Evolutionary conservation across 1,140 invertebrate genomes (phyloP).

Genomic region (Melitaea cinxia): DNA sequence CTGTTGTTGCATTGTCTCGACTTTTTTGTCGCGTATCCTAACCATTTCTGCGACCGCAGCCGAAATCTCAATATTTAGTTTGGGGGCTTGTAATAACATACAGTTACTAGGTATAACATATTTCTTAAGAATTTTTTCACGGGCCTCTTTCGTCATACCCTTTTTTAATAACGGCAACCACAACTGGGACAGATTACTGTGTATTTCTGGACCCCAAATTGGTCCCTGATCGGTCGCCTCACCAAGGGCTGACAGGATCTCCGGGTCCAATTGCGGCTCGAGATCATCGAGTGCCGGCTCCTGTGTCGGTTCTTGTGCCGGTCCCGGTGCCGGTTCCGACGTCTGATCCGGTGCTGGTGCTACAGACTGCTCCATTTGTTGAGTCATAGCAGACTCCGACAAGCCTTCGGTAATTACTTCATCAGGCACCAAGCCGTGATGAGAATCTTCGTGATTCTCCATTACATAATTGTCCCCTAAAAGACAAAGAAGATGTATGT

Average conservation of each 20-base stretch:
- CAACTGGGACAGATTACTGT: slow-evolving; percentile 24
- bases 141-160: slow-evolving; percentile 7
- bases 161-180: slow-evolving; percentile 38
- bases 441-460: no score
- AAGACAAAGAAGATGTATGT: no score
- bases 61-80: background rate
- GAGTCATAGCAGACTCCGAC: no score
- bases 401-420: no score
- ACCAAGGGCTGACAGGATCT: background rate
- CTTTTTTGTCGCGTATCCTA: slow-evolving; percentile 30
- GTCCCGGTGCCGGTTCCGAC: no score
- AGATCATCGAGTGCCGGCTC: no score
- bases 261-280: background rate
- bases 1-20: slow-evolving; percentile 31
- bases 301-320: no score
- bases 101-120: background rate
- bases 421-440: no score
- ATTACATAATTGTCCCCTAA: no score
- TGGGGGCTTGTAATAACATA: background rate
- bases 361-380: no score
- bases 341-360: no score
- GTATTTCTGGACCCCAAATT: slow-evolving; percentile 33
- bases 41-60: slow-evolving; percentile 32
- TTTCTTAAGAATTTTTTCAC: background rate
- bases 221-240: slow-evolving; percentile 12